Evolutionary conservation across 2,113 vertebrate genomes (phyloP), one percentile per base, ranked within the genome.

Genomic region (Colossoma macropomum): DNA sequence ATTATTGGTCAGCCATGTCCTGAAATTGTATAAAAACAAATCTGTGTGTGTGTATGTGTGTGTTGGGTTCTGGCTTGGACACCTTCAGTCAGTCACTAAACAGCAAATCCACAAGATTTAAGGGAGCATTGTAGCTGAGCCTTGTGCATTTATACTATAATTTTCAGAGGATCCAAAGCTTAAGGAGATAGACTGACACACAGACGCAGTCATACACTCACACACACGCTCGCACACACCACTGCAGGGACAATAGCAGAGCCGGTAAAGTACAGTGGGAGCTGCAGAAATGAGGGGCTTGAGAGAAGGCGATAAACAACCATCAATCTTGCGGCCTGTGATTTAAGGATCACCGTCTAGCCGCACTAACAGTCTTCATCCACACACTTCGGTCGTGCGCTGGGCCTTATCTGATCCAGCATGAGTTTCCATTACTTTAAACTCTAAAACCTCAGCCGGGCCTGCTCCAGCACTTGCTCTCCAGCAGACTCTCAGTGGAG

Each of bases 291-390:
- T 92, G 83, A 79, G 90, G 75, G 89, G 86, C 90, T 90, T 91
- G 89, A 87, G 88, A 87, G 87, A 82, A 84, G 59, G 23, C 84
- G 83, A 90, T 90, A 93, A 93, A 93, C 91, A 92, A 79, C 89
- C 90, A 91, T 91, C 90, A 90, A 82, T 91, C 76, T n/a, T 81
- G 66, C 70, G 80, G 88, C 85, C 87, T 90, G 90, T 93, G 89
- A 93, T 93, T 94, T 92, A 90, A 85, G 88, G 89, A 91, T 92
- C 84, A 86, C 66, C 34, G 86, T 88, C 86, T 90, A 76, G 89
- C 90, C 88, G 70, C 88, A 72, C 81, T 89, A 80, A 32, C 79
- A 70, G 90, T 90, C 90, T 92, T 85, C 87, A 86, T 91, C 87
- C 87, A 81, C 41, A 74, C 81, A 66, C 86, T 86, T 87, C 81